These are phyloP conservation scores for Chelonus insularis DNA, from an alignment of 1,140 invertebrate genomes.

Conservation along the genomic window DNA sequence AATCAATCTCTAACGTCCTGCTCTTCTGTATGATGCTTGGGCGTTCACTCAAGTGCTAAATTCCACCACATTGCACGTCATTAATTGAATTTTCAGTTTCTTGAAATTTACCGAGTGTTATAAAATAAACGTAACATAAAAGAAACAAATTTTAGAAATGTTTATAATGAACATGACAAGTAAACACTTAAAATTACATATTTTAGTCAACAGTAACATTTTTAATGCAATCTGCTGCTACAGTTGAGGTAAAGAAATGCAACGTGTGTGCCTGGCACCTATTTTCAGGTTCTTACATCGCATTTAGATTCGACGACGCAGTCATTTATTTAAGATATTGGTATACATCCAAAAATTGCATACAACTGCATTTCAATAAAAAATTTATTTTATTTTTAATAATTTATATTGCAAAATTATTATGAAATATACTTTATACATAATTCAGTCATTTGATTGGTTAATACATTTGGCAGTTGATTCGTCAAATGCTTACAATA, in stretches of 20 bases:
- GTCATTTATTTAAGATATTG: conserved; percentile 20
- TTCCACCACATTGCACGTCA: too few species aligned
- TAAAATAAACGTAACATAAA: too few species aligned
- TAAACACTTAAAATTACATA: too few species aligned
- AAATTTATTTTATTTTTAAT: not conserved
- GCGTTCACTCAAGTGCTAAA: not conserved
- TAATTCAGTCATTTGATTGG: too few species aligned
- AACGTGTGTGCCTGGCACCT: conserved; percentile 26
- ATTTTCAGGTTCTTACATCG: conserved; percentile 19
- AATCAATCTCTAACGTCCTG: not conserved
- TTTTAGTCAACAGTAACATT: too few species aligned
- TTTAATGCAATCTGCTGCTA: not conserved
- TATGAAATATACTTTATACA: too few species aligned
- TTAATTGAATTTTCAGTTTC: too few species aligned
- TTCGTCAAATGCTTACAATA: too few species aligned
- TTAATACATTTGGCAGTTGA: too few species aligned
- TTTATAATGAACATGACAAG: too few species aligned
- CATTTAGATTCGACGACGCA: conserved; percentile 6
- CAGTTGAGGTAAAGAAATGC: not conserved
- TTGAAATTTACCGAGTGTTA: too few species aligned
- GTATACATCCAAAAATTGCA: conserved; percentile 12
- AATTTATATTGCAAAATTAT: not conserved
- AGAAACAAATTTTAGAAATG: too few species aligned
- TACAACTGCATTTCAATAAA: not conserved
- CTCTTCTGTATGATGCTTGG: not conserved